Evolutionary conservation across 2,113 vertebrate species (phyloP).

Genomic region (Astur gentilis): DNA sequence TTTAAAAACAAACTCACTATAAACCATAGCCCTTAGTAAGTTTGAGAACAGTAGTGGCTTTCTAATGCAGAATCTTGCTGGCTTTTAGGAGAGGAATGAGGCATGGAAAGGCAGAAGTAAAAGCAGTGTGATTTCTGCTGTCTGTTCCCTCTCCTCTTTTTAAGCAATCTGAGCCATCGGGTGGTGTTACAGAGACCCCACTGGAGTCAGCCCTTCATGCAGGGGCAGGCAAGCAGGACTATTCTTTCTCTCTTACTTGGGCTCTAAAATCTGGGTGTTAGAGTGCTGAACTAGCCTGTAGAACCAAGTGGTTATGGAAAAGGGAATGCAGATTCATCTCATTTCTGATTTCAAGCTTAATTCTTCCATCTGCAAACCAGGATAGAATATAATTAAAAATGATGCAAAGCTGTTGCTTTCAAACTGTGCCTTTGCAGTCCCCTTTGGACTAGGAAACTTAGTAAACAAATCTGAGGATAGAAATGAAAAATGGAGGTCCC

Average conservation of each 20-base stretch:
- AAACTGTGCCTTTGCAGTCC: not conserved
- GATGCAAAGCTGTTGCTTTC: not conserved
- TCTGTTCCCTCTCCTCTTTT: not conserved
- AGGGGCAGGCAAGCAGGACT: fast-evolving
- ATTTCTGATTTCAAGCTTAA: not conserved
- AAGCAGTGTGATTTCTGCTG: not conserved
- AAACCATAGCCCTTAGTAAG: not conserved
- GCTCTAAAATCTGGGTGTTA: not conserved
- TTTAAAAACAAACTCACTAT: not conserved
- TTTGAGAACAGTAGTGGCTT: not conserved
- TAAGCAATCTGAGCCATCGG: not conserved
- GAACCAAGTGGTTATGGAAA: not conserved
- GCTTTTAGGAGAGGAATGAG: not conserved
- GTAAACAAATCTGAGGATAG: not conserved
- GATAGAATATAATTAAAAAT: not conserved
- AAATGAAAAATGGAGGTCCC: not conserved
- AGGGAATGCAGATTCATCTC: not conserved
- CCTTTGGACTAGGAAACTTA: not conserved
- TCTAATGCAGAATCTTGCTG: not conserved
- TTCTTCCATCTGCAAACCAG: not conserved
- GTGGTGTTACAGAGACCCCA: not conserved
- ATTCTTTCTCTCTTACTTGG: not conserved
- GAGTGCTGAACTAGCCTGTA: not conserved
- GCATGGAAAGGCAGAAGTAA: not conserved
- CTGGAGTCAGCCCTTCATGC: not conserved